Evolutionary conservation across 2,797 vertebrate species (phyloP).

Genomic region (Taeniopygia guttata): DNA sequence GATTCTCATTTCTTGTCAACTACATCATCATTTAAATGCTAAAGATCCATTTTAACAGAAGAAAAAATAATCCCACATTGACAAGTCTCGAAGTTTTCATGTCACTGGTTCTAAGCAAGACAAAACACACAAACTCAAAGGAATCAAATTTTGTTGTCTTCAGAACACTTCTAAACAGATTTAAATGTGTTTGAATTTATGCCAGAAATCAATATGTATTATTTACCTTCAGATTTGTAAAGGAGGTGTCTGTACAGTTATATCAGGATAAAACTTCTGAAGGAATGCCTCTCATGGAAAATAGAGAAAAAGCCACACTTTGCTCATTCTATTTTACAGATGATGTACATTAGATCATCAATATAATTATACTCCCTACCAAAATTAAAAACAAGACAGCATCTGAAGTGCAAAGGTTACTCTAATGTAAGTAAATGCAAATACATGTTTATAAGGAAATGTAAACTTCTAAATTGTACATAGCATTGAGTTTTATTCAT

Average conservation of each 20-base stretch:
- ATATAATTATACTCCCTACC: background rate
- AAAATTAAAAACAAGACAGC: background rate
- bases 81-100: background rate
- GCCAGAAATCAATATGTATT: background rate
- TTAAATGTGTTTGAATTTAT: background rate
- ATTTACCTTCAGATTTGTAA: background rate
- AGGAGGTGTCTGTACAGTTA: background rate
- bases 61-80: background rate
- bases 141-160: background rate
- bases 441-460: background rate
- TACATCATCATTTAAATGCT: background rate
- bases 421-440: background rate
- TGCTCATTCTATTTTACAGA: background rate
- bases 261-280: background rate
- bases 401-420: background rate
- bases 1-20: conserved; percentile 14
- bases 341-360: background rate
- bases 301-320: background rate
- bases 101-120: background rate
- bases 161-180: background rate
- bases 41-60: background rate
- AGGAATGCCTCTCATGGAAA: background rate
- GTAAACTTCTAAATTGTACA: background rate
- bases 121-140: background rate
- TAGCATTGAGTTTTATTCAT: background rate